These are phyloP conservation scores for Simalia tracyae DNA, from an alignment of 2,797 vertebrate species.

Conservation along the genomic window DNA sequence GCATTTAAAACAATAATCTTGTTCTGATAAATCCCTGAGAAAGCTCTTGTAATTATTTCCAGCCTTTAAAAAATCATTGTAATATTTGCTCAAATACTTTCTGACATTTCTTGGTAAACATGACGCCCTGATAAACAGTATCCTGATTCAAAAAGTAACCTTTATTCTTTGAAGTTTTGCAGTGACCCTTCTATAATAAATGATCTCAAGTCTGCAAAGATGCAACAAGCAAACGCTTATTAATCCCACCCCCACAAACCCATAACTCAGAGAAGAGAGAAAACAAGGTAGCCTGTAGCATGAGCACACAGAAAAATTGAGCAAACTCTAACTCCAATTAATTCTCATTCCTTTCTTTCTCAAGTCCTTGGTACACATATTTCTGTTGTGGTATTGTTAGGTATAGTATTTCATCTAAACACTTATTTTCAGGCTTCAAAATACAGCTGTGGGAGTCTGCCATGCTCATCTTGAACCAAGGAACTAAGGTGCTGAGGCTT, in stretches of 20 bases:
- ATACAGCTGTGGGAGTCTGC: not conserved
- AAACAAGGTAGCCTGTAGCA: not conserved
- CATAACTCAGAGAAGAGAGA: not conserved
- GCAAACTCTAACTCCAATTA: not conserved
- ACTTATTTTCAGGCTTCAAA: not conserved
- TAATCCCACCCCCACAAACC: not conserved
- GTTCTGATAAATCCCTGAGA: not conserved
- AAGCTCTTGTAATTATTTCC: not conserved
- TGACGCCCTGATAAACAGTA: not conserved
- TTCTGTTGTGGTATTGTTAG: not conserved
- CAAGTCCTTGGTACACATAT: not conserved
- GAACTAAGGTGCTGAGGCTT: not conserved
- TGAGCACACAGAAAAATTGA: not conserved
- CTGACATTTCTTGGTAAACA: constrained; percentile 36
- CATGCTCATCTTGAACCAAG: not conserved
- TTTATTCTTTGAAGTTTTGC: constrained; percentile 12
- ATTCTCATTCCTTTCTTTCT: not conserved
- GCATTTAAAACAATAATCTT: not conserved
- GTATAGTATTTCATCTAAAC: not conserved
- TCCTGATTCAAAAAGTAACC: not conserved
- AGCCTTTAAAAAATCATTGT: constrained; percentile 20
- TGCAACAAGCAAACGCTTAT: not conserved
- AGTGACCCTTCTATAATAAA: not conserved
- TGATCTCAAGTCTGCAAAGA: not conserved
- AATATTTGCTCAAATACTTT: constrained; percentile 16